These are phyloP conservation scores for Esox masquinongy DNA, from an alignment of 2,797 vertebrate genomes.

Conservation along the genomic window DNA sequence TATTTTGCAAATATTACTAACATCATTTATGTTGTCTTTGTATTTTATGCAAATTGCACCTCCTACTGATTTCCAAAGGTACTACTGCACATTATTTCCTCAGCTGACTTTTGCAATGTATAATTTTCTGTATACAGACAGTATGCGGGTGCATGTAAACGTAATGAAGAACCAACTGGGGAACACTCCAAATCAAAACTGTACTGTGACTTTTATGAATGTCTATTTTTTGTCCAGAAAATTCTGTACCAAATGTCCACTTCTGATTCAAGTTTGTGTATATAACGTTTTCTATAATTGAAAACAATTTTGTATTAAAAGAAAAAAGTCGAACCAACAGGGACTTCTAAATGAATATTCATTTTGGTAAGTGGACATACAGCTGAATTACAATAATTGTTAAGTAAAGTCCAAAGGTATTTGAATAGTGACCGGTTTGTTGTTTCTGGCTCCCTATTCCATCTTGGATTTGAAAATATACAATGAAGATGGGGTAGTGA, in stretches of 20 bases:
- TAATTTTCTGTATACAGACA: conserved; percentile 7
- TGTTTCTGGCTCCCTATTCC: too few species aligned
- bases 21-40: conserved; percentile 4
- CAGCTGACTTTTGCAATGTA: not conserved
- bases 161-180: conserved; percentile 17
- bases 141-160: conserved; percentile 13
- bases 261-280: not conserved
- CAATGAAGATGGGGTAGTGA: too few species aligned
- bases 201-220: conserved; percentile 21
- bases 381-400: too few species aligned
- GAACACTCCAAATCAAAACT: conserved; percentile 11
- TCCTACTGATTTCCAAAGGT: not conserved
- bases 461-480: too few species aligned
- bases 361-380: conserved; percentile 18
- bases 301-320: conserved; percentile 6
- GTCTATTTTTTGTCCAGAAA: not conserved
- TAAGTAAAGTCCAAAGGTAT: too few species aligned
- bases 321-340: not conserved
- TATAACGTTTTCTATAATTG: not conserved
- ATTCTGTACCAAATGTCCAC: not conserved
- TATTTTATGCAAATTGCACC: not conserved
- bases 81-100: conserved; percentile 2
- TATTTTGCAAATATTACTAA: conserved; percentile 13
- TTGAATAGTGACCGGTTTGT: too few species aligned
- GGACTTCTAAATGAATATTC: not conserved